Evolutionary conservation across 2,888 invertebrate species (phyloP).

Genomic region (Archips crataeganus): DNA sequence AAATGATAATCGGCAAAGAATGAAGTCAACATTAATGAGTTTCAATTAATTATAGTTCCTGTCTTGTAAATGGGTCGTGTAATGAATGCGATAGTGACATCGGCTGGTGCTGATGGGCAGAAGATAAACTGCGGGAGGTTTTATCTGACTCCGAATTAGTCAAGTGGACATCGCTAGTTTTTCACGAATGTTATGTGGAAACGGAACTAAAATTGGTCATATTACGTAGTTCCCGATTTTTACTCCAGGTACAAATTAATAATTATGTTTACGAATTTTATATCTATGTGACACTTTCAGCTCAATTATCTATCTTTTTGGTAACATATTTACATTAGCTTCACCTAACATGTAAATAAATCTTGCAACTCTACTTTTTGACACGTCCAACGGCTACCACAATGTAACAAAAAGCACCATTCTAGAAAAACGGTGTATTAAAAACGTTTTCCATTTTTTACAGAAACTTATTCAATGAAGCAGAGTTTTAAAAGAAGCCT

Average conservation of each 20-base stretch:
- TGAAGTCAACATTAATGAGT: constrained; percentile 82
- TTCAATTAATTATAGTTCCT: constrained; percentile 73
- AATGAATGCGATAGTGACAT: constrained; percentile 43
- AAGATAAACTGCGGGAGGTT: constrained; percentile 27
- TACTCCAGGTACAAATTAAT: not conserved
- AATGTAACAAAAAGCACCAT: too few species aligned
- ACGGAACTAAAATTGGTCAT: not conserved
- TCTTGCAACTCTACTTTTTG: too few species aligned
- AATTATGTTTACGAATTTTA: too few species aligned
- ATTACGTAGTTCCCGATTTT: not conserved
- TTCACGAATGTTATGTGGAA: not conserved
- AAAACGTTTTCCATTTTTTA: too few species aligned
- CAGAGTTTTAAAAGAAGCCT: too few species aligned
- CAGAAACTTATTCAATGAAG: too few species aligned
- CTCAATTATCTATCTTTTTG: too few species aligned
- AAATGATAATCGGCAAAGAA: constrained; percentile 85
- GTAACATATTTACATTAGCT: too few species aligned
- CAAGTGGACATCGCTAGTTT: constrained; percentile 11
- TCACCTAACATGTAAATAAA: too few species aligned
- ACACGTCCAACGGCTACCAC: too few species aligned
- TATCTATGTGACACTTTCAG: too few species aligned
- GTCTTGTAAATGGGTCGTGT: constrained; percentile 56
- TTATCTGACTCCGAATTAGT: constrained; percentile 20
- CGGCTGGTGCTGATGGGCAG: constrained; percentile 22
- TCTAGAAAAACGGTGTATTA: too few species aligned